These are phyloP conservation scores for Ctenochaetus hawaiiensis DNA, from an alignment of 2,797 vertebrate genomes.

Conservation along the genomic window DNA sequence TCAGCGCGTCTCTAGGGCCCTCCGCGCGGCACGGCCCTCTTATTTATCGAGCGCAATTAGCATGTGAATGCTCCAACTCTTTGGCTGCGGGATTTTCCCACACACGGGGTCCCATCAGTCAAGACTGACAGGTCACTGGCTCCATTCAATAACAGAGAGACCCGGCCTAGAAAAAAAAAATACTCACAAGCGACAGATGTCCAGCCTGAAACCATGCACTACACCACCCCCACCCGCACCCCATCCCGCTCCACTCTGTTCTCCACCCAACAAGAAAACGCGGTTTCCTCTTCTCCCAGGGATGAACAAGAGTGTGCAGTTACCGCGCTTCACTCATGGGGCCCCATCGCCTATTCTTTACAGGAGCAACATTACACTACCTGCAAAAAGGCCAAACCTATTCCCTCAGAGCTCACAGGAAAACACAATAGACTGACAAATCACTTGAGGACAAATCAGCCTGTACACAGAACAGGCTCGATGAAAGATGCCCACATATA, in stretches of 20 bases:
- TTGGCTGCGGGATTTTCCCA: conserved; percentile 92
- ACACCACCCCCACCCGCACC: not conserved
- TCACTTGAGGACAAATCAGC: conserved; percentile 23
- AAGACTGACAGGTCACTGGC: conserved; percentile 92
- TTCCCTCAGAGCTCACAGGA: conserved; percentile 45
- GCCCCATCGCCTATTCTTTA: conserved; percentile 64
- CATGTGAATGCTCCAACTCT: conserved; percentile 90
- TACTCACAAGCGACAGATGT: conserved; percentile 89
- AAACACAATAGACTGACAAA: conserved; percentile 45
- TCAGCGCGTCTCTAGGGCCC: conserved; percentile 81
- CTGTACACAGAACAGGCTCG: not conserved
- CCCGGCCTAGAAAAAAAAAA: conserved; percentile 75
- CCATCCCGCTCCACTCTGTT: conserved; percentile 6
- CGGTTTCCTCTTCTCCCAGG: conserved; percentile 83
- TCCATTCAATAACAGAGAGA: conserved; percentile 86
- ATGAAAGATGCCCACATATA: not conserved
- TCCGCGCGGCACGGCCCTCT: conserved; percentile 79
- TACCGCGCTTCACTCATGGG: conserved; percentile 80
- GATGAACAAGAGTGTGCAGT: conserved; percentile 84
- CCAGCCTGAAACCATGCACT: conserved; percentile 85
- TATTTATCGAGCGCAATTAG: conserved; percentile 92
- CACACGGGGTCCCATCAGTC: conserved; percentile 91
- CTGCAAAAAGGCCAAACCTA: conserved; percentile 66
- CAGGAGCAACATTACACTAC: conserved; percentile 69
- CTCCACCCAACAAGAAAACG: conserved; percentile 70